These are phyloP conservation scores for Drosophila ficusphila DNA, from an alignment of 1,140 invertebrate species.

Conservation along the genomic window DNA sequence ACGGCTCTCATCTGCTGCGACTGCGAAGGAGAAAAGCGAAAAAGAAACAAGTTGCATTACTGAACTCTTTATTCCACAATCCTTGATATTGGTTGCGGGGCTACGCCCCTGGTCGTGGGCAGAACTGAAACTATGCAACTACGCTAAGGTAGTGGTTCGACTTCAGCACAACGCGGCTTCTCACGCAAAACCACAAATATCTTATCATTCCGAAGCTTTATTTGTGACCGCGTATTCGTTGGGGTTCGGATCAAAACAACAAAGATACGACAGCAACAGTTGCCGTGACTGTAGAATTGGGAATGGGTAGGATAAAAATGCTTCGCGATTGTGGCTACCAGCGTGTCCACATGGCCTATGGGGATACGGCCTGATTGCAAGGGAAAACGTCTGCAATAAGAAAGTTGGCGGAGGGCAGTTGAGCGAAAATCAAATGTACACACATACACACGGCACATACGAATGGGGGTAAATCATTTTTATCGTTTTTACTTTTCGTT, in stretches of 20 bases:
- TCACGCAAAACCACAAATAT: conserved; percentile 51
- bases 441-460: too few relatives aligned
- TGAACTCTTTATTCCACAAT: background rate
- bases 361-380: background rate
- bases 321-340: background rate
- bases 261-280: conserved; percentile 2
- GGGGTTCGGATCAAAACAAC: conserved; percentile 19
- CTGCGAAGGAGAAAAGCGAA: conserved; percentile 41
- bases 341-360: too few relatives aligned
- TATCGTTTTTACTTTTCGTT: conserved; percentile 36
- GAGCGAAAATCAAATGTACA: background rate
- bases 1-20: conserved; percentile 77
- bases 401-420: too few relatives aligned
- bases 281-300: background rate
- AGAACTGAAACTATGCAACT: background rate
- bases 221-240: background rate
- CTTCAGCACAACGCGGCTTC: conserved; percentile 14
- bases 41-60: background rate
- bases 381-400: too few relatives aligned
- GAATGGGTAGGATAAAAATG: background rate
- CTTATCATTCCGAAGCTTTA: conserved; percentile 32
- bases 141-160: conserved; percentile 36
- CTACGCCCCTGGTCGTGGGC: background rate
- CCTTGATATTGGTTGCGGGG: too few relatives aligned
- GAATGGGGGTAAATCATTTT: too few relatives aligned